These are phyloP conservation scores for Lydus trimaculatus DNA, from an alignment of 2,888 invertebrate genomes.

Conservation along the genomic window DNA sequence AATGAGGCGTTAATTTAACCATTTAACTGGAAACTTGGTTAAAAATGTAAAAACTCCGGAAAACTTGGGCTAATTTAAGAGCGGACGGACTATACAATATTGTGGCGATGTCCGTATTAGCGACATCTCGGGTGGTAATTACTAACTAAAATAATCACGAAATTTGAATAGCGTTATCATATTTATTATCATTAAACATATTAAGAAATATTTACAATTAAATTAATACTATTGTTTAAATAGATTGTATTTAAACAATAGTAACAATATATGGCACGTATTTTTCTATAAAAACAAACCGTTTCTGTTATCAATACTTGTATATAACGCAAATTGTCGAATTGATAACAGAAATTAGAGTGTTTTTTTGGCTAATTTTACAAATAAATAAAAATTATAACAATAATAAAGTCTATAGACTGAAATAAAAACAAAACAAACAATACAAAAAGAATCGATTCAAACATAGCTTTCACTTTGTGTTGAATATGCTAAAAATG, in stretches of 20 bases:
- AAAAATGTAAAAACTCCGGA: too few species aligned
- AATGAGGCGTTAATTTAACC: too few species aligned
- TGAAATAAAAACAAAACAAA: constrained; percentile 2
- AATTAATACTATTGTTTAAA: neutral
- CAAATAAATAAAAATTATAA: constrained; percentile 15
- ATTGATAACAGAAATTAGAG: constrained; percentile 7
- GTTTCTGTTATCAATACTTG: constrained; percentile 1
- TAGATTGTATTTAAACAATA: neutral
- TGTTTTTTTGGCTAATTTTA: neutral
- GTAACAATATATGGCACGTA: constrained; percentile 1
- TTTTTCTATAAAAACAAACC: constrained; percentile 10
- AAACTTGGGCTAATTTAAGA: too few species aligned
- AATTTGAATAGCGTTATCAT: neutral
- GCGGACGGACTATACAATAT: too few species aligned
- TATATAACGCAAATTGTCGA: constrained; percentile 13
- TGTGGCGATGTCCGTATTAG: neutral
- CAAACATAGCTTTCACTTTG: constrained; percentile 83
- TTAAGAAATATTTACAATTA: neutral
- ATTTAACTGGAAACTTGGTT: too few species aligned
- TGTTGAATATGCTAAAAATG: constrained; percentile 79
- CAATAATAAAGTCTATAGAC: constrained; percentile 17
- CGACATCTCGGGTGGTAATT: neutral
- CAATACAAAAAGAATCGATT: constrained; percentile 37
- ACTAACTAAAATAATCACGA: neutral
- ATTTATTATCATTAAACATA: neutral